Conservation (phyloP, 2,888 invertebrate genomes). For the Bibio marci region DNA sequence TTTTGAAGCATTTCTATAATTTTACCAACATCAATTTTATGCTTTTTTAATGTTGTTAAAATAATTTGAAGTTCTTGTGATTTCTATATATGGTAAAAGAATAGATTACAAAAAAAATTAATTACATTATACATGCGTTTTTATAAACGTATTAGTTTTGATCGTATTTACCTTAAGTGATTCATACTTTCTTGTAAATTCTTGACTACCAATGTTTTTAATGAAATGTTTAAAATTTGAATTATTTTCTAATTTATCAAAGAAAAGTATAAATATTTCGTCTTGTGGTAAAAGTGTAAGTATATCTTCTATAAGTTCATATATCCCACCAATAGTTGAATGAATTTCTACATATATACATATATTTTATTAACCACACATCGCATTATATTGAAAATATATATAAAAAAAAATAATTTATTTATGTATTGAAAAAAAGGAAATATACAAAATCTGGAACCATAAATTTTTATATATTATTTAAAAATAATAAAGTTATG, state of each 20-base stretch:
- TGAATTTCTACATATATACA: conserved; percentile 6
- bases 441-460: not conserved
- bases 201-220: conserved; percentile 21
- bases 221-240: conserved; percentile 23
- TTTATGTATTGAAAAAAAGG: not conserved
- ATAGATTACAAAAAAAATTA: not conserved
- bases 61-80: conserved; percentile 20
- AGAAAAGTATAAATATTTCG: conserved; percentile 24
- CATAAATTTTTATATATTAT: not conserved
- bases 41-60: conserved; percentile 21
- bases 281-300: conserved; percentile 25
- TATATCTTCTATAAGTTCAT: conserved; percentile 24
- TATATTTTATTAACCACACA: no score
- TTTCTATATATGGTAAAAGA: conserved; percentile 16
- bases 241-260: conserved; percentile 25
- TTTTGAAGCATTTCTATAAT: conserved; percentile 24
- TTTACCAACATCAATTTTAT: conserved; percentile 21
- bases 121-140: no score
- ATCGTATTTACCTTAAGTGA: conserved; percentile 23
- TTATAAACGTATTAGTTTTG: no score
- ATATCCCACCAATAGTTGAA: conserved; percentile 17
- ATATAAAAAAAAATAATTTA: not conserved
- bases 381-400: not conserved
- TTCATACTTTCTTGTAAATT: conserved; percentile 20
- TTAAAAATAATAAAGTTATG: no score